These are phyloP conservation scores for Steatornis caripensis DNA, from an alignment of 2,113 vertebrate genomes.

Conservation along the genomic window DNA sequence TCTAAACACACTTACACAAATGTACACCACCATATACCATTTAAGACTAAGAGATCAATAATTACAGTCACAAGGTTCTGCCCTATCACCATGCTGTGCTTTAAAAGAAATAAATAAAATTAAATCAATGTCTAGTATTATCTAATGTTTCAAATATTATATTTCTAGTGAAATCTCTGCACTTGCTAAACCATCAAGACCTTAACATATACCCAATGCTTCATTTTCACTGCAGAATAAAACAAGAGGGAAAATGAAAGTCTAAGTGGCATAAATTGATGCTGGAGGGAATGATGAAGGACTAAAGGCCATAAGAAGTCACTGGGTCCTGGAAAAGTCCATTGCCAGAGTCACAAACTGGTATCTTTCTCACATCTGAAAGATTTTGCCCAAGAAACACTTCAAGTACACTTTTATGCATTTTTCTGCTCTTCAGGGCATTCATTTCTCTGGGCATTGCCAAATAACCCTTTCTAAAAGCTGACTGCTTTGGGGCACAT, in stretches of 20 bases:
- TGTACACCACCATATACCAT: background rate
- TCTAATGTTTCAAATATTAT: background rate
- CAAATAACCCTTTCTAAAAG: background rate
- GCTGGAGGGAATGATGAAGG: background rate
- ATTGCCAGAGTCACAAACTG: background rate
- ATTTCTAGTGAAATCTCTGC: background rate
- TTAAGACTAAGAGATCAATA: background rate
- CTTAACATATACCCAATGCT: background rate
- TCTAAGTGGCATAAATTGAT: fast-evolving
- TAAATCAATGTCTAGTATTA: background rate
- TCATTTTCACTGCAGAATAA: background rate
- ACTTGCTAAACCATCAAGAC: background rate
- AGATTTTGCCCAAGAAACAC: background rate
- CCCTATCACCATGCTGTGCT: background rate
- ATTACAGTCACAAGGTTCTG: background rate
- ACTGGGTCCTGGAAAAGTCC: background rate
- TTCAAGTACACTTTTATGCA: background rate
- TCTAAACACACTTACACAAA: background rate
- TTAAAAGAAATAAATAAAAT: background rate
- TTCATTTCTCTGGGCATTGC: background rate
- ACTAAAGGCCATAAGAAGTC: background rate
- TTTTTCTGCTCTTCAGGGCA: background rate
- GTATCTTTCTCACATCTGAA: background rate
- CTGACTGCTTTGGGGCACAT: background rate
- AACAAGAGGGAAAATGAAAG: background rate